Evolutionary conservation across 2,113 vertebrate genomes (phyloP).

Genomic region (Microcebus lehilahytsara): DNA sequence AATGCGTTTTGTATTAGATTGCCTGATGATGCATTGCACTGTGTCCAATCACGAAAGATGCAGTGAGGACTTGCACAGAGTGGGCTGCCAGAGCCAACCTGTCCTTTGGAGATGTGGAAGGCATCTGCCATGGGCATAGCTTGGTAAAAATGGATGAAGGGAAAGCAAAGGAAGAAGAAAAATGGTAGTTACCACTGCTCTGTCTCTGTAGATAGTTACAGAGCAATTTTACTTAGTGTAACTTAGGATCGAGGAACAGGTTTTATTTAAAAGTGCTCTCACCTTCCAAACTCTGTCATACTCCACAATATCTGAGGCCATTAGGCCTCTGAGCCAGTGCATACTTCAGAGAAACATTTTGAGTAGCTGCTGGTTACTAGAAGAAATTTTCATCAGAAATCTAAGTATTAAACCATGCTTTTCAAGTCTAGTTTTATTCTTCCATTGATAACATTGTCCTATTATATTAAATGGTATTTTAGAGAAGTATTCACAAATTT

Average conservation of each 20-base stretch:
- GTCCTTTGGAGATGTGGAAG: neutral
- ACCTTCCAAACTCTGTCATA: neutral
- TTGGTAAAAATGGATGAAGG: too few species aligned
- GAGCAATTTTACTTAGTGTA: neutral
- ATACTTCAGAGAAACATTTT: neutral
- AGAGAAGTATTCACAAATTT: neutral
- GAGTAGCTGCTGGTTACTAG: neutral
- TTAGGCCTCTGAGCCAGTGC: neutral
- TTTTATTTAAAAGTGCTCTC: neutral
- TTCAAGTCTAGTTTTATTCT: neutral
- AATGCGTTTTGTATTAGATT: neutral
- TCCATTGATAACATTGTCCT: neutral
- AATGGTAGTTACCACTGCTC: neutral
- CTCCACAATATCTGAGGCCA: neutral
- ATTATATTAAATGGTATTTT: neutral
- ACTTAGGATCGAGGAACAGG: neutral
- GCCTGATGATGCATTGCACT: neutral
- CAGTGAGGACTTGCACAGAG: neutral
- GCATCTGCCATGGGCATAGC: neutral
- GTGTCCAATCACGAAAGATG: neutral
- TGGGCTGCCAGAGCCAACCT: neutral
- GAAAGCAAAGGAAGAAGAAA: neutral
- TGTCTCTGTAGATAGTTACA: neutral
- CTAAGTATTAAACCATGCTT: neutral
- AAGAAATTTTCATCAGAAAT: constrained; percentile 7